Conservation (phyloP, 2,113 vertebrate species). For the Opisthocomus hoazin region DNA sequence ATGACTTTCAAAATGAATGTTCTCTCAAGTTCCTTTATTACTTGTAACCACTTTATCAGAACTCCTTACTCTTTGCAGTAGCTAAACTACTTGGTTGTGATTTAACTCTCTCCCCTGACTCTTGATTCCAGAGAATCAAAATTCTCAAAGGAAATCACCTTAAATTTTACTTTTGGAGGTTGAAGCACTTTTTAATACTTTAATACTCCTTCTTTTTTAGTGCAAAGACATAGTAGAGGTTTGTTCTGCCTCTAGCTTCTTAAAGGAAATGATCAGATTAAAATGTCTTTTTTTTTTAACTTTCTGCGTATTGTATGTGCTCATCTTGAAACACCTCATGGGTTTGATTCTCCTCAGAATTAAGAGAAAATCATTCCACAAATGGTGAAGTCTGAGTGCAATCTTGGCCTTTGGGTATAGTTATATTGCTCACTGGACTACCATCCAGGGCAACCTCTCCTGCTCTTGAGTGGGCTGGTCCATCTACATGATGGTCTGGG, state of each 20-base stretch:
- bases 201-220: not conserved
- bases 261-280: not conserved
- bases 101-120: not conserved
- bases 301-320: not conserved
- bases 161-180: not conserved
- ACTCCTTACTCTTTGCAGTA: not conserved
- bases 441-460: rapidly evolving
- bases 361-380: not conserved
- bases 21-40: not conserved
- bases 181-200: not conserved
- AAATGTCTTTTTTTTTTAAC: not conserved
- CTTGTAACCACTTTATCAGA: not conserved
- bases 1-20: not conserved
- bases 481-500: not conserved
- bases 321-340: not conserved
- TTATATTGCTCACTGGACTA: not conserved
- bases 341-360: not conserved
- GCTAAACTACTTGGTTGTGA: not conserved
- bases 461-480: not conserved
- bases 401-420: not conserved
- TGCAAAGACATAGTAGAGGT: not conserved
- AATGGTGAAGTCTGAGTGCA: not conserved
- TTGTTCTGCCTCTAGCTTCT: not conserved
- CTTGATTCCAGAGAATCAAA: not conserved
- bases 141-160: not conserved